These are phyloP conservation scores for Plotosus lineatus DNA, from an alignment of 2,113 vertebrate genomes.

Conservation along the genomic window DNA sequence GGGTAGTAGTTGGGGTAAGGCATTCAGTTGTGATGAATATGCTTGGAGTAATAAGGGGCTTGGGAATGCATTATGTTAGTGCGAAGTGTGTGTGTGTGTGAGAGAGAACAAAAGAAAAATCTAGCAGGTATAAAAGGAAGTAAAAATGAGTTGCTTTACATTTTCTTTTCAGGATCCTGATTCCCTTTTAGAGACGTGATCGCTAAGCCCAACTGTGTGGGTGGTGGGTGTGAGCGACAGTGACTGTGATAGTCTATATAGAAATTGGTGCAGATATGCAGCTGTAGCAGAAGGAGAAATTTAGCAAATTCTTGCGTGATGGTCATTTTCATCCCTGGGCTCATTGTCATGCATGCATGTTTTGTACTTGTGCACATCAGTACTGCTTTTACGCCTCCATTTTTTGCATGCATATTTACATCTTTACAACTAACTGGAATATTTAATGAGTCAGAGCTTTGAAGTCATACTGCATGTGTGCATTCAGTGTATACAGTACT, in stretches of 20 bases:
- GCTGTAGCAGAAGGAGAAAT: background rate
- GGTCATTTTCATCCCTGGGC: background rate
- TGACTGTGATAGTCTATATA: background rate
- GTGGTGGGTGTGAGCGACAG: background rate
- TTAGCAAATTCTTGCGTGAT: background rate
- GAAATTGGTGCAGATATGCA: background rate
- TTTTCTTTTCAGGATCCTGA: background rate
- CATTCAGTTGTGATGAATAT: too few relatives aligned
- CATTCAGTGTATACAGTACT: too few relatives aligned
- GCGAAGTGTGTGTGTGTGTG: background rate
- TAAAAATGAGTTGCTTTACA: background rate
- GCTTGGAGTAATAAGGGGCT: too few relatives aligned
- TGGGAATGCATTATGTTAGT: too few relatives aligned
- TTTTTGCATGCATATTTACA: conserved; percentile 27
- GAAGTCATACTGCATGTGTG: background rate
- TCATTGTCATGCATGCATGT: conserved; percentile 5
- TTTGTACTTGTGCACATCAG: conserved; percentile 42
- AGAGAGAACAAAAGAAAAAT: background rate
- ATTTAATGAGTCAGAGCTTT: background rate
- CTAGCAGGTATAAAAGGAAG: background rate
- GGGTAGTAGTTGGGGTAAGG: too few relatives aligned
- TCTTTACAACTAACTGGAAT: background rate
- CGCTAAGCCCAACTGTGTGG: background rate
- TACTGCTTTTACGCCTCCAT: conserved; percentile 42
- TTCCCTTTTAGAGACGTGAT: background rate